phyloP scores from a whole-genome alignment of 2,888 invertebrate species.

The Stenolophus ochropezus region DNA sequence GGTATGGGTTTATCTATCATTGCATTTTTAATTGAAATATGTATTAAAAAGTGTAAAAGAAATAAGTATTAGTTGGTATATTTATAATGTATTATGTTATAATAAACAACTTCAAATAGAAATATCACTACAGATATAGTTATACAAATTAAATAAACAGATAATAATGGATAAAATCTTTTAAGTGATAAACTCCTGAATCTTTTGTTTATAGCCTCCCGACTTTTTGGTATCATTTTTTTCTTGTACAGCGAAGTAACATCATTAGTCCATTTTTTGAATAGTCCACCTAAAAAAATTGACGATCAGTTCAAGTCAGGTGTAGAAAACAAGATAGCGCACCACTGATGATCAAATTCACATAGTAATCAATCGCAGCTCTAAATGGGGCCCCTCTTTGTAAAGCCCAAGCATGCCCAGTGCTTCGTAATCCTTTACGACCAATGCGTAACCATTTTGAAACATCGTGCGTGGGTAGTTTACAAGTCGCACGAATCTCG shows the following conservation, averaged over 20 bases:
- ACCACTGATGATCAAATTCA: slow-evolving; percentile 48
- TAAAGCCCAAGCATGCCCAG: slow-evolving; percentile 60
- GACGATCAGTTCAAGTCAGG: not conserved
- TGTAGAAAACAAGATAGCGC: not conserved
- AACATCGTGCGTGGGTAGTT: not conserved
- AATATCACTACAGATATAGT: slow-evolving; percentile 13
- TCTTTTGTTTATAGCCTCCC: slow-evolving; percentile 34
- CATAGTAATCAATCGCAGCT: slow-evolving; percentile 49
- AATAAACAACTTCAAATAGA: slow-evolving; percentile 41
- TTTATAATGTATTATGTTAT: slow-evolving; percentile 18
- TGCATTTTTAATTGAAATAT: slow-evolving; percentile 61
- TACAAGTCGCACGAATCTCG: slow-evolving; percentile 55
- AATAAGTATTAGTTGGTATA: not conserved
- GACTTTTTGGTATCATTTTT: slow-evolving; percentile 26
- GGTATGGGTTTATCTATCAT: slow-evolving; percentile 66
- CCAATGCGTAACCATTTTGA: slow-evolving; percentile 56
- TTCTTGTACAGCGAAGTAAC: slow-evolving; percentile 2
- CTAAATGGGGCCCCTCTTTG: slow-evolving; percentile 57
- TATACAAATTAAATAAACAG: slow-evolving; percentile 36
- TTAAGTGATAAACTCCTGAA: slow-evolving; percentile 32
- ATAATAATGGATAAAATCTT: slow-evolving; percentile 43
- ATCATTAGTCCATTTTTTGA: slow-evolving; percentile 50
- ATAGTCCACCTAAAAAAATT: slow-evolving; percentile 36
- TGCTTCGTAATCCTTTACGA: slow-evolving; percentile 49
- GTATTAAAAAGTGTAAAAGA: not conserved